Base-by-base conservation (phyloP, 2,797 vertebrate species). In the Typhlichthys eigenmanni region DNA sequence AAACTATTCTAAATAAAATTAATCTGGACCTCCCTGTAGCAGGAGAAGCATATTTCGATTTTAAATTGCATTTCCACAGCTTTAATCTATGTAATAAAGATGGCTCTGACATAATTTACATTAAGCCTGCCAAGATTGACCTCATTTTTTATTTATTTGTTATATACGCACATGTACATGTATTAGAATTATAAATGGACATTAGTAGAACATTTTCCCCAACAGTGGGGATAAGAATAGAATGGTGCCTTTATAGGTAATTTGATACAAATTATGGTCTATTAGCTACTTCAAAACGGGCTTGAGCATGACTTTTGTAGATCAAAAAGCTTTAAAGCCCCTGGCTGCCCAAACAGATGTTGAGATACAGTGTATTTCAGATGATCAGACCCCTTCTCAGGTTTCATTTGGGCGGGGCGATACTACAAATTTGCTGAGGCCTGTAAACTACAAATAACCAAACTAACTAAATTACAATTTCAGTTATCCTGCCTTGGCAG, bases 231-330 rank as follows among this genome's bases (percentile, higher is more conserved):
- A 66, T 62, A 55, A 64, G 58, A 68, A 60, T 63, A 71, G 24
- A 24, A 24, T 24, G 24, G 24, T 24, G 24, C 24, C 24, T 24
- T 24, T 24, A 80, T 75, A 82, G 80, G 79, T 86, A 81, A 83
- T 90, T 88, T 81, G 47, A 75, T 60, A 45, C 61, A 81, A 87
- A 76, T 50, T 17, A 46, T 50, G 61, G 65, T 69, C 66, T 79
- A 85, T 77, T 74, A 68, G 76, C 65, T 55, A 62, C 69, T 78
- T 82, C 76, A 57, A 63, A 54, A 64, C 58, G 38, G 47, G 32
- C 50, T 63, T 59, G 62, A 63, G 51, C 69, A 10, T 76, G 62
- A 69, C 52, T 60, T 86, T 75, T 60, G 57, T 69, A 66, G 54
- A 47, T 65, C 54, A 65, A 72, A 75, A 72, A 70, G 11, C 5